Base-by-base conservation (phyloP, 2,113 vertebrate species). In the Xiphophorus couchianus region DNA sequence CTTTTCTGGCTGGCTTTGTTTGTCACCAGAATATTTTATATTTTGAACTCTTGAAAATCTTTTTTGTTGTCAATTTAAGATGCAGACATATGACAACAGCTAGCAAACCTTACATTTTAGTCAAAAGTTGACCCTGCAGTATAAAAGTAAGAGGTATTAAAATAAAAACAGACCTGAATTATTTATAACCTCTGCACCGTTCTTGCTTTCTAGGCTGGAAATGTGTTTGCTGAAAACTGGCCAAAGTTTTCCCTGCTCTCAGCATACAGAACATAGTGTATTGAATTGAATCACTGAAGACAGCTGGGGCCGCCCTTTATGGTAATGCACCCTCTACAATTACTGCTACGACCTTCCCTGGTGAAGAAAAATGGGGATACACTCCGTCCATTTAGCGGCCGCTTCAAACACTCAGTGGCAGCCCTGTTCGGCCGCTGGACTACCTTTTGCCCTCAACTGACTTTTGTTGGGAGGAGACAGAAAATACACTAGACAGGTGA, bases 321-420 rank as follows among this genome's bases (percentile, higher is more conserved):
- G 93, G 90, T 94, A 96, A 96, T 95, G 86, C 89, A 88, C 85
- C 90, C 91, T 76, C 28, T 80, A 93, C 93, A 89, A 94, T 96
- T 96, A 94, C 95, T 92, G 94, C 92, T 93, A 86, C 95, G 94
- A 96, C 95, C 96, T 94, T 94, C 93, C 89, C 79, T 35, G 60
- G 60, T 70, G 68, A 80, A 87, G 86, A 90, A 94, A 93, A 93
- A 93, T 91, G 93, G 92, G 91, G 86, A 94, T 93, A 90, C 65
- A 42, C 12, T 42, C n/a, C 90, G 91, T 94, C 91, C 94, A 92
- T 85, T 92, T 90, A 91, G 82, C 88, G 69, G 75, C 89, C 51
- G 78, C 81, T 88, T 88, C 72, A 93, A 94, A 96, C 93, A 94
- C 89, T 94, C 93, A 92, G 92, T 90, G 93, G 90, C 93, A 95